Evolutionary conservation across 2,113 vertebrate genomes (phyloP).

Genomic region (Amblyopsis rosae): DNA sequence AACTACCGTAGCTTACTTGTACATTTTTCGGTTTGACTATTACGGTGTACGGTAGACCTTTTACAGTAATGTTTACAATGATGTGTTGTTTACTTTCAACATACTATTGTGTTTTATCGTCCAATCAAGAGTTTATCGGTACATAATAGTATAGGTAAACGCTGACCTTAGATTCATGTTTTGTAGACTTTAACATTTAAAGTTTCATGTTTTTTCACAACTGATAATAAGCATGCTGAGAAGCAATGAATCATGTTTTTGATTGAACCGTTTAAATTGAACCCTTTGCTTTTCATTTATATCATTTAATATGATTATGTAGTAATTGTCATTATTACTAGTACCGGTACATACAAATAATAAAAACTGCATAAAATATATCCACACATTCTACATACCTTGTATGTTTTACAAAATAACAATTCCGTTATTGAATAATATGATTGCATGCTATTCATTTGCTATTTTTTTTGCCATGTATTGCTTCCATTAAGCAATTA

Average conservation of each 20-base stretch:
- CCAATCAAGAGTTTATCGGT: neutral
- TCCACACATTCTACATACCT: neutral
- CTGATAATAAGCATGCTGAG: neutral
- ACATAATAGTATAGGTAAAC: too few relatives aligned
- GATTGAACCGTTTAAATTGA: too few relatives aligned
- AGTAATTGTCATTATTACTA: neutral
- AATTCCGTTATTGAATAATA: neutral
- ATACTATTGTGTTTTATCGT: neutral
- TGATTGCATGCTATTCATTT: neutral
- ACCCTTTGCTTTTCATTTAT: too few relatives aligned
- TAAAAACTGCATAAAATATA: neutral
- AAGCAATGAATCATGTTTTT: too few relatives aligned
- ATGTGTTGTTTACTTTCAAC: neutral
- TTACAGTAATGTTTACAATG: neutral
- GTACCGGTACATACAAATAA: neutral
- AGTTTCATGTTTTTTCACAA: neutral
- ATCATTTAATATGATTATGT: neutral
- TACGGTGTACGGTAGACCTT: too few relatives aligned
- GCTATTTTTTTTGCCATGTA: slow-evolving; percentile 9
- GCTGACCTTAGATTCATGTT: too few relatives aligned
- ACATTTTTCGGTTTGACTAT: neutral
- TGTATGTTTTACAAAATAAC: neutral
- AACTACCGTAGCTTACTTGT: slow-evolving; percentile 17
- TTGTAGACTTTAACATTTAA: neutral
- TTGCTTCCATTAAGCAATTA: slow-evolving; percentile 40